Evolutionary conservation across 2,797 vertebrate genomes (phyloP), one percentile per base, ranked within the genome.

Genomic region (Alca torda): DNA sequence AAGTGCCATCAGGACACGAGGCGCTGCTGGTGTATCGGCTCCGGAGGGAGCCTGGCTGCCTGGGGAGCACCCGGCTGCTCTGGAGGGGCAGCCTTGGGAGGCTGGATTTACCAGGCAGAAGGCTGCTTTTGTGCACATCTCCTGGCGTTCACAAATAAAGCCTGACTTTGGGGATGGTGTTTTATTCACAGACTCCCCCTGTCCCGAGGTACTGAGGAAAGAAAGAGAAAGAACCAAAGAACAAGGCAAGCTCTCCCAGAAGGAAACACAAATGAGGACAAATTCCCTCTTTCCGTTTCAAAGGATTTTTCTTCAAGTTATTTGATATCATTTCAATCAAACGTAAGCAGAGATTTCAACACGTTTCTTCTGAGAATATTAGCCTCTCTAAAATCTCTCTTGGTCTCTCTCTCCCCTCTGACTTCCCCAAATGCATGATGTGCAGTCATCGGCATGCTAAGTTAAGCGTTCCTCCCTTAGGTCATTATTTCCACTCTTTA

Each of bases 401-500:
- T 9, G 0, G 37, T 80, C 53, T 64, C 75, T 75, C 50, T 91
- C 46, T 16, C 67, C 16, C 25, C 30, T 85, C 6, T 3, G 46
- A 69, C 85, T 87, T 92, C 79, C 37, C 91, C 76, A 89, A 94
- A 84, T 4, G 4, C 68, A 87, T 0, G 1, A 69, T 84, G 76
- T 26, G 28, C 37, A 54, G 53, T 75, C 0, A 1, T 81, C 8
- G 0, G 76, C 6, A 1, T 69, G 85, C 88, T 90, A 88, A 89
- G 91, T 84, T 90, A 93, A 74, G 35, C 87, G 84, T 77, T 94
- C 72, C 68, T 94, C 95, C 90, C 87, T 91, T 91, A 95, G 79
- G 81, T 95, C 90, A 94, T 94, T 90, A 95, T 92, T 96, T 97
- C 94, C 95, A 97, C 59, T 81, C 84, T 92, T 90, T 89, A 95